These are phyloP conservation scores for Dorcus parallelipipedus DNA, from an alignment of 2,888 invertebrate genomes.

Conservation along the genomic window DNA sequence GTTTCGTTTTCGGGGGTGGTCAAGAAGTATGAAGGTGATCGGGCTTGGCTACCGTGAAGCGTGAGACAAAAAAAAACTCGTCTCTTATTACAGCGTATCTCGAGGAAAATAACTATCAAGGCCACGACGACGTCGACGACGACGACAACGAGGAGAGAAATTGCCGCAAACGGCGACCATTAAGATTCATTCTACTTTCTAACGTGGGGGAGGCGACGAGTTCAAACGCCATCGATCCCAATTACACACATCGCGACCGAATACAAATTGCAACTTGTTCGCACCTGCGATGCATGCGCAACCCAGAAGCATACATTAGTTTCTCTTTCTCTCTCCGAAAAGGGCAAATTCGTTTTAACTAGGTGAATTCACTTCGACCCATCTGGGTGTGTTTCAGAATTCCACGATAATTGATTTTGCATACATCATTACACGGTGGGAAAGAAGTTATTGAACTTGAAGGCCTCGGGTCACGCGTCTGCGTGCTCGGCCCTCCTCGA, in stretches of 20 bases:
- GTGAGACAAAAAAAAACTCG: neutral
- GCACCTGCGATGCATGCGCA: neutral
- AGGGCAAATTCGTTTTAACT: too few species aligned
- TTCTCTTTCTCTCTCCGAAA: too few species aligned
- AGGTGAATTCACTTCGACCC: too few species aligned
- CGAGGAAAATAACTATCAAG: constrained; percentile 25
- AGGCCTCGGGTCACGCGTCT: too few species aligned
- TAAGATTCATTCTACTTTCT: constrained; percentile 25
- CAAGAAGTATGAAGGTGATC: neutral
- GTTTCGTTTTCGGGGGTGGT: neutral
- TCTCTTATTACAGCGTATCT: constrained; percentile 10
- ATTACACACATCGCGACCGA: neutral
- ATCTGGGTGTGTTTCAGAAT: too few species aligned
- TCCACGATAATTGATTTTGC: too few species aligned
- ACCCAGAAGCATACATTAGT: neutral
- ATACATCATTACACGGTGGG: too few species aligned
- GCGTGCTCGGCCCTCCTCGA: too few species aligned
- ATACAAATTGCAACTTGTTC: neutral
- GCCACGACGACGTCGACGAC: constrained; percentile 14
- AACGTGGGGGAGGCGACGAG: constrained; percentile 24
- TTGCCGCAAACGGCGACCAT: constrained; percentile 13
- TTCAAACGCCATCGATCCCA: constrained; percentile 1
- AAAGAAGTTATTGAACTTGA: too few species aligned
- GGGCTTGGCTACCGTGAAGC: neutral
- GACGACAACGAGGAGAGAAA: constrained; percentile 22